phyloP scores from a whole-genome alignment of 2,797 vertebrate genomes.

The Ammospiza maritima region DNA sequence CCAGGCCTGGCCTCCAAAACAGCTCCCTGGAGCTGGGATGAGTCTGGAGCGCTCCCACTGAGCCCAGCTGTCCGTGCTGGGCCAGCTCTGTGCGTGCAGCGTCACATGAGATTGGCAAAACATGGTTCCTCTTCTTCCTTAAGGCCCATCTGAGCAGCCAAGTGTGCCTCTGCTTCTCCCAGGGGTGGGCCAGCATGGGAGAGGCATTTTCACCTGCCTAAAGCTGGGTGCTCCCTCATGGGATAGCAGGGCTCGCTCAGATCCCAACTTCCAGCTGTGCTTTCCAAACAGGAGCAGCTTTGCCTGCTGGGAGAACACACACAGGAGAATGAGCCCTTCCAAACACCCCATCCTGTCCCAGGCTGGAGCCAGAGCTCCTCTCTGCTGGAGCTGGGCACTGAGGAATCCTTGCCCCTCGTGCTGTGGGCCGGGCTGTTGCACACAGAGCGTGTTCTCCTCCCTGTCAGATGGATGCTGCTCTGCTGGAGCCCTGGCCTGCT shows the following conservation, averaged over 20 bases:
- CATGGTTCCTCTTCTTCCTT: background rate
- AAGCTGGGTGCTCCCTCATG: constrained; percentile 49
- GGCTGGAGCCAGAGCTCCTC: background rate
- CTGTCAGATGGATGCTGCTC: constrained; percentile 69
- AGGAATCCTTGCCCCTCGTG: background rate
- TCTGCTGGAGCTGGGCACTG: background rate
- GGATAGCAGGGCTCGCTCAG: background rate
- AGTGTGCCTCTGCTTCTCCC: background rate
- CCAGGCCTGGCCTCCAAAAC: background rate
- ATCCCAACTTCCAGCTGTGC: background rate
- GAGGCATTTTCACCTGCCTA: constrained; percentile 7
- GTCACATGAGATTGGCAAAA: background rate
- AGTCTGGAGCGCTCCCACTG: background rate
- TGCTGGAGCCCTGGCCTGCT: constrained; percentile 73
- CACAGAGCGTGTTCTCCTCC: constrained; percentile 14
- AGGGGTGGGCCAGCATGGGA: constrained; percentile 15
- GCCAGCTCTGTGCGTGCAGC: background rate
- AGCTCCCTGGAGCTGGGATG: background rate
- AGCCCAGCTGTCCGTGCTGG: constrained; percentile 39
- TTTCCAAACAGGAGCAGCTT: constrained; percentile 31
- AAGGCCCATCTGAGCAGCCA: background rate
- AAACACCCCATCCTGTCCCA: constrained; percentile 4
- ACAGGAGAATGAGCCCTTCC: constrained; percentile 10
- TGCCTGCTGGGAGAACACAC: background rate
- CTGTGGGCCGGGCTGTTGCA: constrained; percentile 3